phyloP scores from a whole-genome alignment of 2,113 vertebrate species.

The Conger conger region DNA sequence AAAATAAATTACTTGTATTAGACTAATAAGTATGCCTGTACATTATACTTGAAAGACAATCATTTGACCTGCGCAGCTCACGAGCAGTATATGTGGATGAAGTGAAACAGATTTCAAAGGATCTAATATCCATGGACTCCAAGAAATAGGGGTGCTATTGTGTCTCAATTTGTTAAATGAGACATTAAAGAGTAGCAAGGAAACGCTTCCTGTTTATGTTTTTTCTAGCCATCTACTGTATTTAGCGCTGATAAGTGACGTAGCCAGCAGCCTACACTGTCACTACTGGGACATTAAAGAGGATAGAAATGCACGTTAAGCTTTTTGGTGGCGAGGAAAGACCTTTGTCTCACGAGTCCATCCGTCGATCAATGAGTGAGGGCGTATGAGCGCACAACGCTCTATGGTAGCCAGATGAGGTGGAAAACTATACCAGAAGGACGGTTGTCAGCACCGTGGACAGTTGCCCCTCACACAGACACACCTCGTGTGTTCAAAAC shows the following conservation, averaged over 20 bases:
- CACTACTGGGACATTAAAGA: constrained; percentile 30
- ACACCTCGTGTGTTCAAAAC: not conserved
- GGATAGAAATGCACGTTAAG: constrained; percentile 38
- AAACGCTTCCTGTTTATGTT: constrained; percentile 21
- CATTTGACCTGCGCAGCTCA: not conserved
- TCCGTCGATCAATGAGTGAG: constrained; percentile 49
- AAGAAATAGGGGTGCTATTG: not conserved
- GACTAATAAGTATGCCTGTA: not conserved
- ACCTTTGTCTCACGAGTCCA: constrained; percentile 38
- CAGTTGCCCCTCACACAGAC: constrained; percentile 49
- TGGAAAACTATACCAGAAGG: not conserved
- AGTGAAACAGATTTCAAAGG: not conserved
- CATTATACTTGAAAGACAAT: not conserved
- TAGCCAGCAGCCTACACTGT: constrained; percentile 22
- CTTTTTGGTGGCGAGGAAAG: constrained; percentile 46
- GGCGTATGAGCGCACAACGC: constrained; percentile 32
- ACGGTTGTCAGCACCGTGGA: constrained; percentile 68
- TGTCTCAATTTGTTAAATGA: not conserved
- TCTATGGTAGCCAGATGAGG: not conserved
- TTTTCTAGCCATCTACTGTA: constrained; percentile 2
- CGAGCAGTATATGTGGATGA: not conserved
- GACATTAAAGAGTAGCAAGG: not conserved
- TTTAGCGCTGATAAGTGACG: constrained; percentile 31
- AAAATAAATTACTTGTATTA: not conserved
- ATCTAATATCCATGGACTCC: not conserved